A percentile compares a stretch with the other conserved stretches of the same genome.
Conservation (phyloP, 2,797 vertebrate genomes). For the Ispidina lecontei region DNA sequence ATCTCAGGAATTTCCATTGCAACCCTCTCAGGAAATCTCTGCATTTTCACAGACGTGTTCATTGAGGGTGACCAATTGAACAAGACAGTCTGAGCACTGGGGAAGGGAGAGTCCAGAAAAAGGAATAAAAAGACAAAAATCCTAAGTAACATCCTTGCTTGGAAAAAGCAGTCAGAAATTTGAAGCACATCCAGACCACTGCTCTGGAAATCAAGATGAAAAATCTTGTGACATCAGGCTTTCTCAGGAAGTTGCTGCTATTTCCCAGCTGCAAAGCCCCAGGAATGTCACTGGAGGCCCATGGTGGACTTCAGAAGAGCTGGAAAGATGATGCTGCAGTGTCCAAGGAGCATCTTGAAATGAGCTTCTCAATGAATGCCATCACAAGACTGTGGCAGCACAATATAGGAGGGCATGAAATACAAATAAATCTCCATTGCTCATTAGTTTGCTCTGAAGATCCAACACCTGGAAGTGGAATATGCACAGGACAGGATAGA, state of each 20-base stretch:
- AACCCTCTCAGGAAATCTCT: constrained; percentile 23
- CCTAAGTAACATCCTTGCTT: background rate
- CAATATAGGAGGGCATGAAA: background rate
- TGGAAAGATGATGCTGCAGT: background rate
- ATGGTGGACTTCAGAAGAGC: background rate
- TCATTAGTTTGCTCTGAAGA: background rate
- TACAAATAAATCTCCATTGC: background rate
- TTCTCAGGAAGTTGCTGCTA: background rate
- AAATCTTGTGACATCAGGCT: constrained; percentile 58
- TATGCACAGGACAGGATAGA: rapidly evolving
- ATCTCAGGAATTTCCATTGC: constrained; percentile 56
- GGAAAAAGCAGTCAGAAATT: constrained; percentile 42
- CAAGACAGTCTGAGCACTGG: background rate
- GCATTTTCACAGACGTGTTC: constrained; percentile 10
- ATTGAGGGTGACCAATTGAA: constrained; percentile 8
- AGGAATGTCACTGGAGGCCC: background rate
- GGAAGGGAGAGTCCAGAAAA: background rate
- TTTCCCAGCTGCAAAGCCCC: constrained; percentile 52
- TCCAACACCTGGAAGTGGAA: background rate
- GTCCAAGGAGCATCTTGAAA: background rate
- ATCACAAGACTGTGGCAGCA: background rate
- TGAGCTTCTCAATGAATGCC: background rate
- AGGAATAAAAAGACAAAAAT: background rate
- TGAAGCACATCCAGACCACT: constrained; percentile 63
- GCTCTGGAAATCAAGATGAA: constrained; percentile 53